Evolutionary conservation across 1,140 invertebrate species (phyloP), one percentile per base, ranked within the genome.

Genomic region (Bombus vancouverensis): DNA sequence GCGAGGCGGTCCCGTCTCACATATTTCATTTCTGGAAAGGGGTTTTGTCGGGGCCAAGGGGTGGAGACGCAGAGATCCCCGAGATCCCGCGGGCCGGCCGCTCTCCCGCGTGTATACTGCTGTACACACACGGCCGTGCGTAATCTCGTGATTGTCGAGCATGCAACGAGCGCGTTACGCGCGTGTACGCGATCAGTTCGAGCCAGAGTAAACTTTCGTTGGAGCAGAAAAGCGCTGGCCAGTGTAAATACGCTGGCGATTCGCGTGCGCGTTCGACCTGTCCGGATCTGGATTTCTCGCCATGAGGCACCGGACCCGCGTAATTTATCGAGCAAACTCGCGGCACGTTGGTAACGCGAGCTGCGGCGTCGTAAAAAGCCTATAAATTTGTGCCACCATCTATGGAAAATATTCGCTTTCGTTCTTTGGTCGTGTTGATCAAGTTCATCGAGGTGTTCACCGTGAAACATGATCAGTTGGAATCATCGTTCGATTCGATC

Each of bases 1-100:
- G 89, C 89, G 88, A 93, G 91, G 92, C 91, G 91, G 89, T 89
- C 91, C 89, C 83, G 76, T 93, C 89, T 88, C 91, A 90, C 92
- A 94, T 94, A 93, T 93, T 93, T 94, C 93, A 94, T 85, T 87
- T 90, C 84, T 65, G 88, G 88, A 91, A 92, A 92, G 87, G 92
- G 91, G 92, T 93, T 92, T 92, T 88, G 86, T 85, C 82, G 78
- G 72, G 75, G 13, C 57, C 39, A 42, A 66, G 87, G 90, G 86
- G 81, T 88, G 87, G 87, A 88, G 88, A 87, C 72, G 76, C 77
- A 81, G 77, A 84, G 83, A 75, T 79, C 87, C 84, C 89, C 87
- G 32, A 18, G 76, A 71, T 70, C 88, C 47, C 59, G 57, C 57
- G 57, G 25, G 25, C 22, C 57, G 57, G 8, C 28, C 59, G 10